phyloP scores from a whole-genome alignment of 2,797 vertebrate species.

The Hephaestus fuliginosus region DNA sequence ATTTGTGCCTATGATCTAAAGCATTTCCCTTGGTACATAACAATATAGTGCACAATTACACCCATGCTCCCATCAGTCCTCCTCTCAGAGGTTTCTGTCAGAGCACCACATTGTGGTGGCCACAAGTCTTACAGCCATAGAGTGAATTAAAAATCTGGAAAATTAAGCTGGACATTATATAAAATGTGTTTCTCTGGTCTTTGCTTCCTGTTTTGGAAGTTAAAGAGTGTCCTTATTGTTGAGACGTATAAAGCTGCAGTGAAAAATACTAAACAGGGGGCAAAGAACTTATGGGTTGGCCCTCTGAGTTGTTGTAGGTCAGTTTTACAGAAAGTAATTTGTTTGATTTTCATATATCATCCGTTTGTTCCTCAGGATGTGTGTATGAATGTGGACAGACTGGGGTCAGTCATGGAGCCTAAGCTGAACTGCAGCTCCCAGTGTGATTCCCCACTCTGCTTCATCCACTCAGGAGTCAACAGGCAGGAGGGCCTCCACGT shows the following conservation, averaged over 20 bases:
- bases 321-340: background rate
- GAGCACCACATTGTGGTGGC: conserved; percentile 77
- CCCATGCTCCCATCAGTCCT: conserved; percentile 15
- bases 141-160: conserved; percentile 15
- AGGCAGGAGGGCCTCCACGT: conserved; percentile 82
- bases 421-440: conserved; percentile 93
- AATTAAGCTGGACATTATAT: conserved; percentile 7
- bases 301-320: background rate
- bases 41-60: background rate
- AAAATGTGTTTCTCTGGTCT: background rate
- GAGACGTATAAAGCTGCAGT: background rate
- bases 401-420: conserved; percentile 87
- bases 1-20: background rate
- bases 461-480: conserved; percentile 84
- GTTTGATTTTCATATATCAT: conserved; percentile 1
- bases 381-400: conserved; percentile 73
- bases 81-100: conserved; percentile 35
- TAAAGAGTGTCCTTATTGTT: background rate
- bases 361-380: conserved; percentile 74
- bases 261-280: background rate
- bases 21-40: background rate
- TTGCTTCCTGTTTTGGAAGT: background rate
- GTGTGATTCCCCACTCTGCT: conserved; percentile 85
- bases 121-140: conserved; percentile 40
- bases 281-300: background rate